Evolutionary conservation across 1,140 invertebrate genomes (phyloP).

Genomic region (Galendromus occidentalis): DNA sequence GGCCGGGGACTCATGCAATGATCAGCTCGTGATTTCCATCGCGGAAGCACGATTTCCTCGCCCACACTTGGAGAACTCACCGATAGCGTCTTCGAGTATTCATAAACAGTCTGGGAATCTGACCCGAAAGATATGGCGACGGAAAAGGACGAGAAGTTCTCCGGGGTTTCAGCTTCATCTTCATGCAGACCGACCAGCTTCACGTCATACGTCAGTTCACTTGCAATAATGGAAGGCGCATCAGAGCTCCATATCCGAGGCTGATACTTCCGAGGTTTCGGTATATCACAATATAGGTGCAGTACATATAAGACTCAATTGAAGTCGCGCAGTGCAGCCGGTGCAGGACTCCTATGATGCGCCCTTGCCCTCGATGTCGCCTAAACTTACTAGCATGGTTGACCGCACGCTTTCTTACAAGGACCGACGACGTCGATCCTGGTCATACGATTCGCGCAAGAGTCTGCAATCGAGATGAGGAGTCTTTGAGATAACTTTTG

Average conservation of each 20-base stretch:
- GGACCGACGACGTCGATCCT: not conserved
- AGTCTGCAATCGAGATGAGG: too few relatives aligned
- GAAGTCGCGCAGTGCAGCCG: too few relatives aligned
- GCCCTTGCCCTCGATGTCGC: too few relatives aligned
- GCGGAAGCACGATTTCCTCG: too few relatives aligned
- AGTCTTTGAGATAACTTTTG: too few relatives aligned
- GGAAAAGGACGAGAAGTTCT: not conserved
- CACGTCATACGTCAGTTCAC: conserved; percentile 1
- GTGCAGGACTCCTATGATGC: too few relatives aligned
- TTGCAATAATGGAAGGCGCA: too few relatives aligned
- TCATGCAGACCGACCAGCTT: conserved; percentile 8
- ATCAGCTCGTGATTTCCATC: too few relatives aligned
- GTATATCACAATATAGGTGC: not conserved
- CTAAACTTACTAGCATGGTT: not conserved
- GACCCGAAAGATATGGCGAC: not conserved
- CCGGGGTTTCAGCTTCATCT: not conserved
- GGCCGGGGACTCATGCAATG: not conserved
- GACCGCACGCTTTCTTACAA: not conserved
- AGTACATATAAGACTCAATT: not conserved
- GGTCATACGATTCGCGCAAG: not conserved
- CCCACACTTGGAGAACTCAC: not conserved
- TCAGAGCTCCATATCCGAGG: too few relatives aligned
- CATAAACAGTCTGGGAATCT: not conserved
- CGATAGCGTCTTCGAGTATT: not conserved
- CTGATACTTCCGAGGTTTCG: not conserved